Evolutionary conservation across 2,888 invertebrate species (phyloP).

Genomic region (Laothoe populi): DNA sequence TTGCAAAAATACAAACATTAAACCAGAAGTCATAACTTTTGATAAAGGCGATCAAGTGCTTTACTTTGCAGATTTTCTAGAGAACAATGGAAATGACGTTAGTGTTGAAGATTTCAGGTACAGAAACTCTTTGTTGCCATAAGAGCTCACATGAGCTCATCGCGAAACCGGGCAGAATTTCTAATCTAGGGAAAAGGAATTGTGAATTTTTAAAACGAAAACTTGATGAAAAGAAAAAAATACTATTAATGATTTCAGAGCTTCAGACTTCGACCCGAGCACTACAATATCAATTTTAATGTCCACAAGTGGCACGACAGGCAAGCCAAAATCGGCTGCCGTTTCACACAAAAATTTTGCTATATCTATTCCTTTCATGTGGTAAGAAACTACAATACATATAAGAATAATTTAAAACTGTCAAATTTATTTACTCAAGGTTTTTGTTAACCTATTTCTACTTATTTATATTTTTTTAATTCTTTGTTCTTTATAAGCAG

Average conservation of each 20-base stretch:
- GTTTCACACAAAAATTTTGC: slow-evolving; percentile 38
- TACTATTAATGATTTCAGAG: slow-evolving; percentile 40
- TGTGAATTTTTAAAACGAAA: too few relatives aligned
- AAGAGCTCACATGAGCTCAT: too few relatives aligned
- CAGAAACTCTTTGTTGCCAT: too few relatives aligned
- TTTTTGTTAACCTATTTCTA: too few relatives aligned
- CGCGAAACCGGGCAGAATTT: too few relatives aligned
- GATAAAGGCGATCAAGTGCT: slow-evolving; percentile 42
- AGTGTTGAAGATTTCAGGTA: slow-evolving; percentile 50
- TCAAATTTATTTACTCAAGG: slow-evolving; percentile 39
- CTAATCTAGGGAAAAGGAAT: too few relatives aligned
- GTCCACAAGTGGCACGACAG: slow-evolving; percentile 49
- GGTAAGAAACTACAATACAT: slow-evolving; percentile 37
- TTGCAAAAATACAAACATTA: slow-evolving; percentile 35
- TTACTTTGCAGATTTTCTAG: slow-evolving; percentile 48
- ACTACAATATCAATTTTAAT: slow-evolving; percentile 40
- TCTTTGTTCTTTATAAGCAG: too few relatives aligned
- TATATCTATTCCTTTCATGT: slow-evolving; percentile 35
- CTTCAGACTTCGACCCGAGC: slow-evolving; percentile 43
- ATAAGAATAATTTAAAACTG: not conserved
- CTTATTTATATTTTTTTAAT: too few relatives aligned
- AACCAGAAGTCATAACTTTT: slow-evolving; percentile 54
- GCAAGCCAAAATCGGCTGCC: slow-evolving; percentile 44
- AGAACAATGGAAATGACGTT: slow-evolving; percentile 37
- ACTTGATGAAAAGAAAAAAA: not conserved